Percentiles rank a stretch among this genome's conserved stretches.
Evolutionary conservation across 2,888 invertebrate genomes (phyloP).

Genomic region (Brachylomia viminalis): DNA sequence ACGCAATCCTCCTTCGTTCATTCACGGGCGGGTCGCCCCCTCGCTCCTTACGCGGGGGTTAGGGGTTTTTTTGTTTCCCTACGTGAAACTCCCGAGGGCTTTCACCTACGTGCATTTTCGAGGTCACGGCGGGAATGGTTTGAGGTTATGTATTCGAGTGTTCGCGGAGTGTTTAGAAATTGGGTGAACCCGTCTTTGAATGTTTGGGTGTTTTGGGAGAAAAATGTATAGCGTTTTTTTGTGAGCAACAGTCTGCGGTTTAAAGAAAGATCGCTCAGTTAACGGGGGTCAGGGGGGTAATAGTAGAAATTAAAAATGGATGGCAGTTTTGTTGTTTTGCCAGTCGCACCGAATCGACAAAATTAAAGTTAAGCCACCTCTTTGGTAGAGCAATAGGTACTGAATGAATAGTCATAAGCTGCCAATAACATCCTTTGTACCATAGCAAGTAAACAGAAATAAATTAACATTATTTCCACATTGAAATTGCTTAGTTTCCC

Average conservation of each 20-base stretch:
- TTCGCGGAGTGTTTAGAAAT: conserved; percentile 75
- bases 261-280: not conserved
- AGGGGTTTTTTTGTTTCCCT: conserved; percentile 89
- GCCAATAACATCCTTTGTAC: conserved; percentile 8
- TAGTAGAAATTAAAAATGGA: not conserved
- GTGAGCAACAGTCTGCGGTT: not conserved
- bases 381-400: conserved; percentile 5
- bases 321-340: not conserved
- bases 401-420: conserved; percentile 21
- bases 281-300: too few species aligned
- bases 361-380: not conserved
- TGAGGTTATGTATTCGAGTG: conserved; percentile 85
- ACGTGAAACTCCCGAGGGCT: conserved; percentile 89
- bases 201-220: conserved; percentile 11
- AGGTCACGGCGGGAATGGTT: conserved; percentile 89
- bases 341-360: not conserved
- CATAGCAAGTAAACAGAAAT: conserved; percentile 45
- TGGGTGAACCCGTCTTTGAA: conserved; percentile 71
- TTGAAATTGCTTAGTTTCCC: conserved; percentile 57
- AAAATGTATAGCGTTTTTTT: conserved; percentile 5
- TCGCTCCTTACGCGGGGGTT: conserved; percentile 86
- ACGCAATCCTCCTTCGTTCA: conserved; percentile 90
- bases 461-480: conserved; percentile 55
- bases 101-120: conserved; percentile 90
- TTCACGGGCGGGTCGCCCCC: conserved; percentile 87